Evolutionary conservation across 2,113 vertebrate genomes (phyloP).

Genomic region (Pogonocichla stellata): DNA sequence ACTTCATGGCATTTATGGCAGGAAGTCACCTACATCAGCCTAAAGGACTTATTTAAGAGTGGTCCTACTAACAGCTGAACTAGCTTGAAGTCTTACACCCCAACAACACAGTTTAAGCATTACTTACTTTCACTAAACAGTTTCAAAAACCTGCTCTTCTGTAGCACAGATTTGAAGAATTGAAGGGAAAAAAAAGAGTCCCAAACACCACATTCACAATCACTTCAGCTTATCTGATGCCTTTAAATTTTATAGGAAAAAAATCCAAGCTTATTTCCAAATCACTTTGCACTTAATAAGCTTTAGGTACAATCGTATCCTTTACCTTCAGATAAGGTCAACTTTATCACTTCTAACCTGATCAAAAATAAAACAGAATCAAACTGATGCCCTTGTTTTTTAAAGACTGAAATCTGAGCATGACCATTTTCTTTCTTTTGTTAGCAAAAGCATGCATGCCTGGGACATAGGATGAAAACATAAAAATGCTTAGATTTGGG

Average conservation of each 20-base stretch:
- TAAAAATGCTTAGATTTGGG: neutral
- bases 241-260: neutral
- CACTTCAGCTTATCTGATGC: neutral
- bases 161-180: neutral
- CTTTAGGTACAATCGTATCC: neutral
- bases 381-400: neutral
- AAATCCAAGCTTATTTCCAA: neutral
- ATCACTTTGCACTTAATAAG: neutral
- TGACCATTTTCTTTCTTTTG: neutral
- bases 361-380: constrained; percentile 7
- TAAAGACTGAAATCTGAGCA: neutral
- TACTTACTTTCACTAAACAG: neutral
- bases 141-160: neutral
- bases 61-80: neutral
- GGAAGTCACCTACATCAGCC: neutral
- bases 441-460: neutral
- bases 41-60: neutral
- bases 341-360: neutral
- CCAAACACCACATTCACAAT: neutral
- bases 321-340: neutral
- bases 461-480: neutral
- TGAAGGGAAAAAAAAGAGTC: neutral
- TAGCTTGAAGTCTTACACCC: neutral
- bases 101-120: neutral
- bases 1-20: neutral